Conservation (phyloP, 2,888 invertebrate species). For the Myopa tessellatipennis region DNA sequence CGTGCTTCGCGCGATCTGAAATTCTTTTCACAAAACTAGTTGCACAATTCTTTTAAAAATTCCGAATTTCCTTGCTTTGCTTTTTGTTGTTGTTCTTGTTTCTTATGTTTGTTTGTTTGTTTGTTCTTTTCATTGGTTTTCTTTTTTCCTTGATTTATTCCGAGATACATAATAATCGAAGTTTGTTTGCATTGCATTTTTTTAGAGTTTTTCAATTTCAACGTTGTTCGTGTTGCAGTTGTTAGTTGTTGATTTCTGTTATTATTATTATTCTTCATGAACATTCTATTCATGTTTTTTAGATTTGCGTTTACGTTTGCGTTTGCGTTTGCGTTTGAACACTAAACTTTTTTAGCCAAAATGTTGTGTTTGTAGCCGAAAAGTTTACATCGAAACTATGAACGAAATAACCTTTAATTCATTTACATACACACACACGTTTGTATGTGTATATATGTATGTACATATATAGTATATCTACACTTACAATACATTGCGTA, state of each 20-base stretch:
- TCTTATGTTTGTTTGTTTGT: neutral
- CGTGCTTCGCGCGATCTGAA: constrained; percentile 5
- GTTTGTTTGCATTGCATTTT: neutral
- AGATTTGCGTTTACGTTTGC: constrained; percentile 17
- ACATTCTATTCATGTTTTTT: neutral
- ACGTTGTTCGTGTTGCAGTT: constrained; percentile 33
- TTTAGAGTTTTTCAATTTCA: constrained; percentile 36
- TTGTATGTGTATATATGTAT: neutral
- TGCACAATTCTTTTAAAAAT: constrained; percentile 39
- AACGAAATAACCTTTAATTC: constrained; percentile 24
- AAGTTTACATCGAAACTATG: constrained; percentile 54
- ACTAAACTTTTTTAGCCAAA: constrained; percentile 48
- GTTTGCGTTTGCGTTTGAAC: constrained; percentile 14
- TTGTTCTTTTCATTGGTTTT: constrained; percentile 33
- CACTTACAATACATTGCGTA: constrained; percentile 19
- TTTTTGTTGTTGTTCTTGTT: constrained; percentile 13
- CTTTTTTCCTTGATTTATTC: constrained; percentile 31
- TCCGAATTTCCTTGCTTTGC: constrained; percentile 43
- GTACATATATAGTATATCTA: neutral
- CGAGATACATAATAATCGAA: constrained; percentile 18
- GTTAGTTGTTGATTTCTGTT: constrained; percentile 37
- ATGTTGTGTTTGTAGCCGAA: constrained; percentile 52
- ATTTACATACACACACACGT: constrained; percentile 7
- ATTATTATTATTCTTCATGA: neutral
- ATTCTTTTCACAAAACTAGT: constrained; percentile 29